Evolutionary conservation across 64 coral and sea anemone species (phyloP), one percentile per base, ranked within the genome.

Genomic region (Porites australiensis): DNA sequence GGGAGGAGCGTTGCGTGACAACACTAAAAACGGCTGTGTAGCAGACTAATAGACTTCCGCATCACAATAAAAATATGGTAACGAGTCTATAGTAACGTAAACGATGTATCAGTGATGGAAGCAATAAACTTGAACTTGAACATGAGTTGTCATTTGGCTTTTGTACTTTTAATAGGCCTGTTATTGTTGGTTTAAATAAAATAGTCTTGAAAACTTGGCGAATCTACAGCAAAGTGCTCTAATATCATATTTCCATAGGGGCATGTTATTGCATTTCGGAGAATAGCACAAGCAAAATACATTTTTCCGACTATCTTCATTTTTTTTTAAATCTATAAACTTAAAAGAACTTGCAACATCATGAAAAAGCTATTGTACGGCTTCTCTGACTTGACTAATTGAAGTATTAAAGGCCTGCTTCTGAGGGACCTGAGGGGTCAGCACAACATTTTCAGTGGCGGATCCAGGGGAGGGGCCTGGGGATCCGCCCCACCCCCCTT

Each of bases 281-380:
- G 27, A 37, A 37, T 37, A 37, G 27, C 27, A 37, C 27, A 71
- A 37, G 44, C 68, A 5, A 71, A 27, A 71, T 71, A 37, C 22
- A 71, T 71, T 71, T 71, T 71, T 7, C 68, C 68, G 44, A 71
- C n/a, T 71, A 71, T 4, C 68, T 71, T 71, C 68, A 71, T 71
- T 12, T 71, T 71, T 12, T 71, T 86, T 58, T 14, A 68, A 86
- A 68, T 86, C 82, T 18, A 65, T 68, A 43, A 68, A 70, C 63
- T 86, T 86, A 23, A 86, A 86, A 50, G 82, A 86, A 19, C 49
- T 68, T 11, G 51, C 15, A 22, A 70, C 82, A 86, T 70, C 82
- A 86, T 64, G 19, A 20, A 86, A 86, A 50, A 86, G 46, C 82
- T 45, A 86, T 5, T 86, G 60, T 69, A 50, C 51, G 20, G 61